These are phyloP conservation scores for Diacarnus erythraeanus DNA, from an alignment of 37 sponge, comb jelly and placozoan genomes.

Conservation along the genomic window DNA sequence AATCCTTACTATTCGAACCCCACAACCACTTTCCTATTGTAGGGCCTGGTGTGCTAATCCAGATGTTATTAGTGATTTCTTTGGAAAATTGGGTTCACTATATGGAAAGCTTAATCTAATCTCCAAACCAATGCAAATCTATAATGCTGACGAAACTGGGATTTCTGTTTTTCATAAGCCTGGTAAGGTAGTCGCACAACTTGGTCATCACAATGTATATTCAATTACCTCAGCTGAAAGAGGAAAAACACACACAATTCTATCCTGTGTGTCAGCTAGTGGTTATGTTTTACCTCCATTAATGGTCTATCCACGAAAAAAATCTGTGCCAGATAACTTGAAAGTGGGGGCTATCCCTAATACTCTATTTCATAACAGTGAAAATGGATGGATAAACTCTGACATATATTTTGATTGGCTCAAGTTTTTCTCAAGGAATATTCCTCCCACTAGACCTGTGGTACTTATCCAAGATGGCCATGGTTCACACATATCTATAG, in stretches of 20 bases:
- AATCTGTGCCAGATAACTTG: slow-evolving; percentile 6
- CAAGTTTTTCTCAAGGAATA: slow-evolving; percentile 31
- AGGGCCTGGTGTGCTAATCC: slow-evolving; percentile 21
- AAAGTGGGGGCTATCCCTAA: slow-evolving; percentile 21
- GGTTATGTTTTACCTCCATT: slow-evolving; percentile 39
- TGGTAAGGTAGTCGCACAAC: slow-evolving; percentile 21
- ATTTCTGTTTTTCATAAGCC: slow-evolving; percentile 33
- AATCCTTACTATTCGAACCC: slow-evolving; percentile 16
- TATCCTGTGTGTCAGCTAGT: slow-evolving; percentile 46
- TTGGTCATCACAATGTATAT: slow-evolving; percentile 39
- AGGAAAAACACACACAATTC: slow-evolving; percentile 49
- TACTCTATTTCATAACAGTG: slow-evolving; percentile 24
- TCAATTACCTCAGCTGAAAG: slow-evolving; percentile 36
- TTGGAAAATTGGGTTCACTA: slow-evolving; percentile 22
- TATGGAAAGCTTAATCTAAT: slow-evolving; percentile 37
- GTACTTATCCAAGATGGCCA: slow-evolving; percentile 51
- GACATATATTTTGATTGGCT: slow-evolving; percentile 38
- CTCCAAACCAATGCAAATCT: slow-evolving; percentile 50
- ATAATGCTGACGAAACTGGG: slow-evolving; percentile 44
- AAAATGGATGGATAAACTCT: slow-evolving; percentile 44
- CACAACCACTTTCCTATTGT: slow-evolving; percentile 47
- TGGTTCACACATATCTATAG: slow-evolving; percentile 40
- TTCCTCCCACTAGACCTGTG: slow-evolving; percentile 29
- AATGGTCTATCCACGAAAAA: slow-evolving; percentile 45
- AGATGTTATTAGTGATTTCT: background rate